Conservation (phyloP, 2,113 vertebrate genomes). For the Coreoperca whiteheadi region DNA sequence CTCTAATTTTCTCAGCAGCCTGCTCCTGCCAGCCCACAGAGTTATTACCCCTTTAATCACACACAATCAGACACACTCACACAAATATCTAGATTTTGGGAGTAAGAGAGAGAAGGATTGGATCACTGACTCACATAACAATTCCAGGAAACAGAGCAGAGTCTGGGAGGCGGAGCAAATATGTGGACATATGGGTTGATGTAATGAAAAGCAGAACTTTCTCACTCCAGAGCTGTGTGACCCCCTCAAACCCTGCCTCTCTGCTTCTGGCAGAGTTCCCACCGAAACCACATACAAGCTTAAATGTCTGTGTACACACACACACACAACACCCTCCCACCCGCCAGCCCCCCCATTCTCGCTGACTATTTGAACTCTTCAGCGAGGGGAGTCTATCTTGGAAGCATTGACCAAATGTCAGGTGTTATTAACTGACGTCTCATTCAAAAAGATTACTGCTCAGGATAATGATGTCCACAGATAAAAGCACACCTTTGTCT, state of each 20-base stretch:
- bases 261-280: constrained; percentile 72
- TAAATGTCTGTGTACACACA: constrained; percentile 56
- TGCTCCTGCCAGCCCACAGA: background rate
- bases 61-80: constrained; percentile 55
- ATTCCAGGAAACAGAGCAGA: constrained; percentile 74
- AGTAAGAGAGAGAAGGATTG: constrained; percentile 44
- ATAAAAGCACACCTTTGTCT: constrained; percentile 54
- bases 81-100: constrained; percentile 50
- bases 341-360: constrained; percentile 65
- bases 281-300: constrained; percentile 72
- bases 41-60: constrained; percentile 52
- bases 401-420: constrained; percentile 74
- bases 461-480: constrained; percentile 50
- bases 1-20: constrained; percentile 29
- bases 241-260: constrained; percentile 68
- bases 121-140: constrained; percentile 73
- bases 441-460: constrained; percentile 63
- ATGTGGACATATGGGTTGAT: constrained; percentile 75
- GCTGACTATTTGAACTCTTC: constrained; percentile 78
- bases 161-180: constrained; percentile 69
- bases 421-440: constrained; percentile 63
- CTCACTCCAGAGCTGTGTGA: constrained; percentile 68
- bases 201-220: constrained; percentile 84
- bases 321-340: constrained; percentile 60
- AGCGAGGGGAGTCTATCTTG: constrained; percentile 64